Evolutionary conservation across 64 coral and sea anemone species (phyloP).

Genomic region (Platygyra sinensis): DNA sequence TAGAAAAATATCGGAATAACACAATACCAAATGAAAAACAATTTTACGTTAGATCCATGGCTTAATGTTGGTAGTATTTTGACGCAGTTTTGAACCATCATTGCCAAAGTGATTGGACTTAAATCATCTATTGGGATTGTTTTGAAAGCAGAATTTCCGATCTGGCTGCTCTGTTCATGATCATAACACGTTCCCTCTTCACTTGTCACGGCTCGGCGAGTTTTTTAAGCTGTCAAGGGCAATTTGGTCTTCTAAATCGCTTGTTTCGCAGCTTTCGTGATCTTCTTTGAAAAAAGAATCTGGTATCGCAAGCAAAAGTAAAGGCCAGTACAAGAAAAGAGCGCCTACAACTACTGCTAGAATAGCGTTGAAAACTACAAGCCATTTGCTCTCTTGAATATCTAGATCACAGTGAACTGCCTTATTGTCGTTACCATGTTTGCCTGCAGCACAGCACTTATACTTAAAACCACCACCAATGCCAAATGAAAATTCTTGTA

Average conservation of each 20-base stretch:
- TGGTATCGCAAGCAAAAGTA: conserved; percentile 4
- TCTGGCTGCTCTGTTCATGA: too few species aligned
- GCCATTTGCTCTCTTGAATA: conserved; percentile 29
- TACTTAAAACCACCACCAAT: conserved; percentile 35
- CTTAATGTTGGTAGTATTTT: not conserved
- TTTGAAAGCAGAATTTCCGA: not conserved
- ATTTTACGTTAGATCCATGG: conserved; percentile 17
- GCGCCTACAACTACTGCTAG: conserved; percentile 4
- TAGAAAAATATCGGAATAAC: conserved; percentile 59
- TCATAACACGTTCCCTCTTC: not conserved
- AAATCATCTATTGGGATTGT: conserved; percentile 47
- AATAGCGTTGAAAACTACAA: conserved; percentile 27
- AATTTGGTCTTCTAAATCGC: too few species aligned
- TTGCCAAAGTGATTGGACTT: conserved; percentile 27
- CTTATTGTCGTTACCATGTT: not conserved
- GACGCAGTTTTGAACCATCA: not conserved
- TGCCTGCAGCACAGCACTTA: conserved; percentile 28
- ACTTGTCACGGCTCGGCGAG: not conserved
- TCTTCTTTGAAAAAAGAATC: not conserved
- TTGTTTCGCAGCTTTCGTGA: not conserved
- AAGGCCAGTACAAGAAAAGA: conserved; percentile 41
- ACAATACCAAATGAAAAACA: conserved; percentile 48
- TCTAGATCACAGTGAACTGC: conserved; percentile 4
- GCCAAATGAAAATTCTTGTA: conserved; percentile 51
- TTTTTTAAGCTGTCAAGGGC: not conserved